Base-by-base conservation (phyloP, 2,797 vertebrate species). In the Eutrigla gurnardus region DNA sequence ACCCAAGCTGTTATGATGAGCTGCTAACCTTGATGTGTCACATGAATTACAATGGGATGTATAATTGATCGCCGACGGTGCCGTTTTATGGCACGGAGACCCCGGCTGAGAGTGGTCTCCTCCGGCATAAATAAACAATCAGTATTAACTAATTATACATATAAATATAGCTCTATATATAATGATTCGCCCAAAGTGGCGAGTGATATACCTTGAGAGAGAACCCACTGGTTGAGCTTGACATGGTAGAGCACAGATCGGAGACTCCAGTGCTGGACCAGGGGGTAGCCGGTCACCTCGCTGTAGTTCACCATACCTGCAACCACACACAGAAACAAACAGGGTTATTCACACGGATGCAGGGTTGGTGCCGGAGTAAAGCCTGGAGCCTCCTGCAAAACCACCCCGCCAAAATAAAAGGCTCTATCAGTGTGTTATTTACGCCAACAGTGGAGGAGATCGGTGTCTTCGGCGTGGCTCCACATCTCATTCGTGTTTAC, bases 241-340 rank as follows among this genome's bases (percentile, higher is more conserved):
- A 98, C 96, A 0, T 99, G 98, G 92, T 97, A 98, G 88, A 98
- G 96, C 70, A 97, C 91, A 0, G 98, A 99, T 39, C 96, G 96
- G 4, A 99, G 96, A 75, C 95, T 97, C 98, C 98, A 99, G 82
- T 97, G 96, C 81, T 99, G 98, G 66, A 99, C 88, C 0, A 98
- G 92, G 0, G 98, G 98, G 73, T 99, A 99, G 2, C 98, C 98
- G 0, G 97, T 96, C 55, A 99, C 97, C 88, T 99, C 98, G 0
- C 98, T 99, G 96, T 97, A 99, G 94, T 99, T 99, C 86, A 99
- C 98, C 98, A 99, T 97, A 12, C 98, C 98, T 99, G 90, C n/a
- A 76, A 54, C 0, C 36, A 61, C 7, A 73, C 43, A 80, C 3
- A 80, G 1, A 60, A 45, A 17, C 6, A 81, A 4, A 58, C 25